These are phyloP conservation scores for Synanceia verrucosa DNA, from an alignment of 2,797 vertebrate genomes.

Conservation along the genomic window DNA sequence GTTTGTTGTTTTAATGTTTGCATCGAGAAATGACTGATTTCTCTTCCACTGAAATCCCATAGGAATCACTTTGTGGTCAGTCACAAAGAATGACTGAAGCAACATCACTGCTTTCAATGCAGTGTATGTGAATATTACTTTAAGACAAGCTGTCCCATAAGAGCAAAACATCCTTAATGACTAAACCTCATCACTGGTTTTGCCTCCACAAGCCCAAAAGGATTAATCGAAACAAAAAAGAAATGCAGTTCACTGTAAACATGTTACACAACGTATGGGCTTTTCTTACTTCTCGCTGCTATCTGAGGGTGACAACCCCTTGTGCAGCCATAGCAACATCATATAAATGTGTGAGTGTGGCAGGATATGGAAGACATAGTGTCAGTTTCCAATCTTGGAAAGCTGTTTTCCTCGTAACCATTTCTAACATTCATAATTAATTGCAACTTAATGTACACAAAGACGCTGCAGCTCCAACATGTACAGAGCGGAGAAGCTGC, in stretches of 20 bases:
- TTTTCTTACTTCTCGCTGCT: constrained; percentile 11
- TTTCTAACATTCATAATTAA: constrained; percentile 47
- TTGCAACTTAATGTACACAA: constrained; percentile 26
- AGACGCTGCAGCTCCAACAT: constrained; percentile 3
- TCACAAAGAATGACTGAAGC: neutral
- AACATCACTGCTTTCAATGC: neutral
- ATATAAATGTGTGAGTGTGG: constrained; percentile 9
- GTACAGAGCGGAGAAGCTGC: constrained; percentile 21
- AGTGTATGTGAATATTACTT: neutral
- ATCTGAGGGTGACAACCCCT: constrained; percentile 6
- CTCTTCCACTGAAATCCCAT: neutral
- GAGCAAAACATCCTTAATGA: constrained; percentile 5
- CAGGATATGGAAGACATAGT: neutral
- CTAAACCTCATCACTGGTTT: constrained; percentile 17
- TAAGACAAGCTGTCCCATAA: neutral
- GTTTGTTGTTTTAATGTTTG: neutral
- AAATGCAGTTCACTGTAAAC: constrained; percentile 13
- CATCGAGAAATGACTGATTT: neutral
- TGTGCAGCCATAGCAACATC: neutral
- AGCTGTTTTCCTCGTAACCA: constrained; percentile 18
- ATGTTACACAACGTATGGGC: constrained; percentile 17
- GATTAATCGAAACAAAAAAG: constrained; percentile 2
- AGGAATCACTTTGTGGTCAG: neutral
- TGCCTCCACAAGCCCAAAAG: neutral
- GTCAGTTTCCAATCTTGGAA: constrained; percentile 13